Evolutionary conservation across 2,888 invertebrate genomes (phyloP).

Genomic region (Bombylius major): DNA sequence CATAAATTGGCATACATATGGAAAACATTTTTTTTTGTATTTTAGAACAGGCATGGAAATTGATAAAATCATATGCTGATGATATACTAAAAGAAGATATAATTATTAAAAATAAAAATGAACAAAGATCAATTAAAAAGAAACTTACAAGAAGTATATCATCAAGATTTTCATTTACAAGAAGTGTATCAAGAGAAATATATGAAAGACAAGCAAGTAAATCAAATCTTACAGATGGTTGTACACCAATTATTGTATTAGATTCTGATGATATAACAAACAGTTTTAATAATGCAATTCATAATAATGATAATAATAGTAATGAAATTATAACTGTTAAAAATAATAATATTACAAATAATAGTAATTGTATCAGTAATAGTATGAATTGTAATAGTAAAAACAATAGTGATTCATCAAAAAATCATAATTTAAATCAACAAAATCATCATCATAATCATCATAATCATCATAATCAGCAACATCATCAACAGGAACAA

Average conservation of each 20-base stretch:
- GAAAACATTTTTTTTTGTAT: neutral
- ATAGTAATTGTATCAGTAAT: too few relatives aligned
- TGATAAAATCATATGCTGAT: conserved; percentile 47
- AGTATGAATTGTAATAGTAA: too few relatives aligned
- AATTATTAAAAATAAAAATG: conserved; percentile 14
- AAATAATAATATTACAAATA: too few relatives aligned
- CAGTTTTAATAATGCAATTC: conserved; percentile 28
- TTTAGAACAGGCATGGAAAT: conserved; percentile 47
- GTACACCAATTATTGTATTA: conserved; percentile 35
- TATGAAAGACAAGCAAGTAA: conserved; percentile 31
- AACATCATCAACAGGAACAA: too few relatives aligned
- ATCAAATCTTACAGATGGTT: conserved; percentile 35
- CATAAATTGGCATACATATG: too few relatives aligned
- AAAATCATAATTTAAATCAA: too few relatives aligned
- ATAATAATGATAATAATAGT: conserved; percentile 16
- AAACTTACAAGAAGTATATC: conserved; percentile 35
- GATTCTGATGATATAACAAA: conserved; percentile 30
- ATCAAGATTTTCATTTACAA: conserved; percentile 35
- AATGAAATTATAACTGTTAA: too few relatives aligned
- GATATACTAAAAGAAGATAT: conserved; percentile 39
- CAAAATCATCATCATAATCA: too few relatives aligned
- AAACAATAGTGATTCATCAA: too few relatives aligned
- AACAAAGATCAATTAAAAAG: conserved; percentile 16
- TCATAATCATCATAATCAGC: too few relatives aligned
- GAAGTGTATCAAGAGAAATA: conserved; percentile 36